Percentiles rank a stretch among this genome's conserved stretches.
Evolutionary conservation across 2,113 vertebrate genomes (phyloP).

Genomic region (Martes martes): DNA sequence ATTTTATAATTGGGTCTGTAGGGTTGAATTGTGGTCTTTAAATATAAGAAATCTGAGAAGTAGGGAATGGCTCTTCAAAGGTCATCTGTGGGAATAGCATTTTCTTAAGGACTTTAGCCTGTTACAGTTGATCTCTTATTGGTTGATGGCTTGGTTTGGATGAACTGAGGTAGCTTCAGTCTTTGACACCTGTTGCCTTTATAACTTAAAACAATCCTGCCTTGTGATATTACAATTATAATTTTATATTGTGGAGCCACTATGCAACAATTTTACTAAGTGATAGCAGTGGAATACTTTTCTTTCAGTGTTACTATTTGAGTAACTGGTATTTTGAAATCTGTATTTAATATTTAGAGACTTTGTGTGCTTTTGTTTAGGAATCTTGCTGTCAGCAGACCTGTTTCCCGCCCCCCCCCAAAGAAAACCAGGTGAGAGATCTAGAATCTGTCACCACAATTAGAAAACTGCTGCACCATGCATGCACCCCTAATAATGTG

Average conservation of each 20-base stretch:
- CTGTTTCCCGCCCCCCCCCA: too few relatives aligned
- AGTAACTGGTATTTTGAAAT: neutral
- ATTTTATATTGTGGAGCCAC: conserved; percentile 14
- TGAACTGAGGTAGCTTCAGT: neutral
- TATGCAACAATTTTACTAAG: conserved; percentile 2
- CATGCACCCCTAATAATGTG: neutral
- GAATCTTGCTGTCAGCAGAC: neutral
- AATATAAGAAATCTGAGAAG: conserved; percentile 49
- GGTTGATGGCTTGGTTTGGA: conserved; percentile 35
- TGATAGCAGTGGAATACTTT: neutral
- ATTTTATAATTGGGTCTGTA: conserved; percentile 49
- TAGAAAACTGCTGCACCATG: neutral
- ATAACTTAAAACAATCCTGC: neutral
- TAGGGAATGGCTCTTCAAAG: conserved; percentile 23
- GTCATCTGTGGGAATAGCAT: neutral
- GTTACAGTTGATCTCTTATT: neutral
- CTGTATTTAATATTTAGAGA: neutral
- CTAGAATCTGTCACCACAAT: neutral
- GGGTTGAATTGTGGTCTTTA: conserved; percentile 44
- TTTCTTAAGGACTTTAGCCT: neutral
- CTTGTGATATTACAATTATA: neutral
- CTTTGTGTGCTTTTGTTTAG: neutral
- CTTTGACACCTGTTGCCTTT: conserved; percentile 27
- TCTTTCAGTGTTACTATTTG: neutral
- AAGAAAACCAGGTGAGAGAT: neutral